Base-by-base conservation (phyloP, 2,797 vertebrate species). In the Limosa lapponica region DNA sequence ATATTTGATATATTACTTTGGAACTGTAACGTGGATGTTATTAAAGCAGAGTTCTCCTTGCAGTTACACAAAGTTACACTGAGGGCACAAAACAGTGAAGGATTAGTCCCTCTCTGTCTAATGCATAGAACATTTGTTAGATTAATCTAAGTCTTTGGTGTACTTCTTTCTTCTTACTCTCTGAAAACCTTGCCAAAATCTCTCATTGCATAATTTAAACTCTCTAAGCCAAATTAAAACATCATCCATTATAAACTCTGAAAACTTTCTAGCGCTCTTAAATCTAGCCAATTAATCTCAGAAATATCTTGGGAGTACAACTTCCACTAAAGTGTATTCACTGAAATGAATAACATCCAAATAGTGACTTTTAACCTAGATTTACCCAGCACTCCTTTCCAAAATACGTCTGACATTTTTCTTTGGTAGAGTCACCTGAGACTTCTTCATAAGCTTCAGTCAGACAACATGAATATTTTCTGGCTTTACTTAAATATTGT, bases 221-320 rank as follows among this genome's bases (percentile, higher is more conserved):
- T 82, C 72, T 87, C 62, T 62, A 87, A 77, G 32, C 10, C 46
- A 93, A 87, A 92, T 96, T 79, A 94, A 91, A 96, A 94, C 51
- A 62, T 43, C 27, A 82, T 73, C 37, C 34, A 84, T 93, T 92
- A 73, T 17, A 73, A 82, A 86, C 30, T 51, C 67, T 69, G 70
- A 58, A 95, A 92, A 78, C 7, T 82, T 96, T 84, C 36, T 95
- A 72, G 20, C n/a, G 62, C 19, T 82, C 58, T 88, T 72, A 87
- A 70, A 89, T 82, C 62, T 81, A 83, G 22, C 2, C 30, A 92
- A 87, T 95, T 93, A 83, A 93, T 90, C 58, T 96, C 69, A 90
- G 77, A 95, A 96, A 70, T 65, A 70, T 37, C 73, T 48, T 88
- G 69, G 65, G 80, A 94, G 13, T 34, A 91, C 24, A 86, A 88